These are phyloP conservation scores for Neodiprion virginianus DNA, from an alignment of 1,140 invertebrate genomes.

Conservation along the genomic window DNA sequence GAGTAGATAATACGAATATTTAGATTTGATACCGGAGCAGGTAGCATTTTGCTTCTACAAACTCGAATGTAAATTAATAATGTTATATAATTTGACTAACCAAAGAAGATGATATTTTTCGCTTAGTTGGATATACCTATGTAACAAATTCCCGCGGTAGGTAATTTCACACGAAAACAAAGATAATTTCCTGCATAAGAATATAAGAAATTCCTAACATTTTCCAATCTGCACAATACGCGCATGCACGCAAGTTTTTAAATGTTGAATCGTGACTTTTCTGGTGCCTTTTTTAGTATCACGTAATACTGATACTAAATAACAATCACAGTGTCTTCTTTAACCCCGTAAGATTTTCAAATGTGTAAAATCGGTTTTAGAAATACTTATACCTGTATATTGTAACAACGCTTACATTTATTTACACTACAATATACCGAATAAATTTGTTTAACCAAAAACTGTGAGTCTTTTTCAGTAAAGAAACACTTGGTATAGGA, in stretches of 20 bases:
- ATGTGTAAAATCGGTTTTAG: neutral
- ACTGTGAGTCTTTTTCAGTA: neutral
- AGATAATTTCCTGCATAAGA: neutral
- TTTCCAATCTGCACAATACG: neutral
- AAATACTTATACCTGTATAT: neutral
- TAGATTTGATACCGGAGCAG: no score
- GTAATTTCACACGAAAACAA: no score
- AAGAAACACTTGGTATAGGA: no score
- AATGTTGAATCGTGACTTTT: neutral
- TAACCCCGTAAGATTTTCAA: neutral
- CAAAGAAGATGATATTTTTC: neutral
- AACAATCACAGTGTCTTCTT: slow-evolving; percentile 1
- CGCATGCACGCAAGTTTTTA: neutral
- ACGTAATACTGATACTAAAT: neutral
- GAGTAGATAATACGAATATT: no score
- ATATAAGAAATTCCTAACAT: neutral
- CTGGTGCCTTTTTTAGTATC: slow-evolving; percentile 2
- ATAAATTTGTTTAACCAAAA: neutral
- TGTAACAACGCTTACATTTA: neutral
- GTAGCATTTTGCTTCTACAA: no score
- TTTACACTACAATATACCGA: neutral
- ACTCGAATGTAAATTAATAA: neutral
- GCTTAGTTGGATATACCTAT: neutral
- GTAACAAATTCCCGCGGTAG: no score
- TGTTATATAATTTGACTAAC: slow-evolving; percentile 2